Conservation (phyloP, 2,888 invertebrate genomes). For the Alloplasta piceator region DNA sequence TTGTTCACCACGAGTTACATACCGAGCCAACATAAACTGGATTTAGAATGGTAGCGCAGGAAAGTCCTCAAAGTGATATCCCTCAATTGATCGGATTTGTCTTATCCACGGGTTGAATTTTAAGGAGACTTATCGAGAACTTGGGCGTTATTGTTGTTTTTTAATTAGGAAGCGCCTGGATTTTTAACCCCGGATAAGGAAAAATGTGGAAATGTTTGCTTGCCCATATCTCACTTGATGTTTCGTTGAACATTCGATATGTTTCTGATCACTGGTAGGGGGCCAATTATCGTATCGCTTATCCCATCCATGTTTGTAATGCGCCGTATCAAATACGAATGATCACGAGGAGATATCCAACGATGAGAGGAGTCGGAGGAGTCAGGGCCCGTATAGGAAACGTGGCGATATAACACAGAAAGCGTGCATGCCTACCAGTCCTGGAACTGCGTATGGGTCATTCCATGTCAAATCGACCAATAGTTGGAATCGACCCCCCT, state of each 20-base stretch:
- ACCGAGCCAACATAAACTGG: no score
- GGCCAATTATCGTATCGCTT: slow-evolving; percentile 56
- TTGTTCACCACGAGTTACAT: slow-evolving; percentile 28
- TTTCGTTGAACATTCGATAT: slow-evolving; percentile 8
- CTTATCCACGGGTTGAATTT: no score
- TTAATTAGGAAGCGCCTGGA: no score
- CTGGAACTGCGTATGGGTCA: slow-evolving; percentile 15
- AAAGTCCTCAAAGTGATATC: no score
- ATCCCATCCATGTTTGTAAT: slow-evolving; percentile 26
- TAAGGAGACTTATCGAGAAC: no score
- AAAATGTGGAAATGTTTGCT: no score
- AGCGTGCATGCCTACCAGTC: slow-evolving; percentile 52
- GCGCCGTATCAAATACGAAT: slow-evolving; percentile 36
- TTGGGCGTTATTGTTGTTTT: no score
- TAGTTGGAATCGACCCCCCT: no score
- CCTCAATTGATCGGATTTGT: no score
- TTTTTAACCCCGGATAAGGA: no score
- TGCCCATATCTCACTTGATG: slow-evolving; percentile 10
- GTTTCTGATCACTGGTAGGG: slow-evolving; percentile 32
- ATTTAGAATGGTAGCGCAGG: slow-evolving; percentile 17
- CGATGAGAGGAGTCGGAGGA: slow-evolving; percentile 28
- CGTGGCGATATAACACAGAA: slow-evolving; percentile 39
- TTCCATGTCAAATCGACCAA: no score
- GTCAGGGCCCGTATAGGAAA: slow-evolving; percentile 20
- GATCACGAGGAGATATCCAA: slow-evolving; percentile 35